Conservation (phyloP, 1,140 invertebrate genomes). For the Camponotus pennsylvanicus region DNA sequence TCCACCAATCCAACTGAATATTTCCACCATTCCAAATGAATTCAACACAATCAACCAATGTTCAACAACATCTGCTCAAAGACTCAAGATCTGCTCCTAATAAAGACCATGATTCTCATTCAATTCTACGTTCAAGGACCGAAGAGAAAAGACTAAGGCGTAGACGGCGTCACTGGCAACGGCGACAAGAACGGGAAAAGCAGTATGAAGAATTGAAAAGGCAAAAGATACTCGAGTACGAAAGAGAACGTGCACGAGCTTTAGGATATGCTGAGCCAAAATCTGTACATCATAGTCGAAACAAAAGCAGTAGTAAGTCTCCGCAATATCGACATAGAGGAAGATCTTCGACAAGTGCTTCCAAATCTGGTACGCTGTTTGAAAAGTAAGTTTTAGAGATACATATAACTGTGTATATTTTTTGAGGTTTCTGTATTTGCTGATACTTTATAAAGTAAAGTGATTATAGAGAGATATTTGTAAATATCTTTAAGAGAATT, state of each 20-base stretch:
- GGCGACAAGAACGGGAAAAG: constrained; percentile 49
- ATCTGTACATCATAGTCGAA: constrained; percentile 16
- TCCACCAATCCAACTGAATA: too few species aligned
- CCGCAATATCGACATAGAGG: constrained; percentile 25
- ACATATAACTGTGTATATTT: too few species aligned
- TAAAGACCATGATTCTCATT: constrained; percentile 17
- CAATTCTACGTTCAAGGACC: background rate
- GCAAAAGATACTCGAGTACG: constrained; percentile 68
- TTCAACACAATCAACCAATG: background rate
- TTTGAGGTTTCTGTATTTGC: too few species aligned
- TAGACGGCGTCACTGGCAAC: constrained; percentile 65
- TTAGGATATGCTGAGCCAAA: constrained; percentile 21
- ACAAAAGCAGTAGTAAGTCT: constrained; percentile 64
- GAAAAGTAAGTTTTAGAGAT: constrained; percentile 75
- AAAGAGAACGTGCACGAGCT: constrained; percentile 46
- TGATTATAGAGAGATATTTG: background rate
- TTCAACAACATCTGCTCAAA: constrained; percentile 1
- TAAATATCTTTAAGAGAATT: background rate
- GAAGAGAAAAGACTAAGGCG: constrained; percentile 61
- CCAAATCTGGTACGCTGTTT: constrained; percentile 64
- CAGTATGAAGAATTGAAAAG: too few species aligned
- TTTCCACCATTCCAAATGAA: constrained; percentile 52
- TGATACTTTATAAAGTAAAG: too few species aligned
- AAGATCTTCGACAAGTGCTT: background rate
- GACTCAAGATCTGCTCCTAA: constrained; percentile 37